Percentiles rank a stretch among this genome's conserved stretches.
Evolutionary conservation across 2,888 invertebrate species (phyloP).

Genomic region (Parasteatoda lunata): DNA sequence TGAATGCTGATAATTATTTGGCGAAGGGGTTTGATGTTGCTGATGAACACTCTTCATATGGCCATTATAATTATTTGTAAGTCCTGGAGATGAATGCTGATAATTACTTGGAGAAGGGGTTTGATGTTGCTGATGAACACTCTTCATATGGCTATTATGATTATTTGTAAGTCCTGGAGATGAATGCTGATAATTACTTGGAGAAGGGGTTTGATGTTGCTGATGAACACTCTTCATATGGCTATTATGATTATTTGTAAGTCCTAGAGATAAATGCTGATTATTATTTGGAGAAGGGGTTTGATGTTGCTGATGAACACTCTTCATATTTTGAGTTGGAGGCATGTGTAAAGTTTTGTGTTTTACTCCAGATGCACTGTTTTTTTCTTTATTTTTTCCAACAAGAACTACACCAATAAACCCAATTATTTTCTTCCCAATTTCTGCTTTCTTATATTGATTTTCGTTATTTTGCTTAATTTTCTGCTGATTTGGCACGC

Average conservation of each 20-base stretch:
- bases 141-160: no score
- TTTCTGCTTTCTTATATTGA: neutral
- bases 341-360: no score
- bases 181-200: neutral
- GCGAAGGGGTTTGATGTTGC: no score
- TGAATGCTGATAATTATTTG: no score
- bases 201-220: neutral
- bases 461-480: neutral
- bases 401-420: constrained; percentile 44
- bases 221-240: neutral
- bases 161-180: neutral
- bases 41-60: no score
- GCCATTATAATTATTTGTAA: no score
- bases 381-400: constrained; percentile 8
- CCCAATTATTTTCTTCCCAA: constrained; percentile 23
- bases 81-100: no score
- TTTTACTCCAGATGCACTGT: neutral
- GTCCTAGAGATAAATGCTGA: neutral
- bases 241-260: neutral
- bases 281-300: constrained; percentile 4
- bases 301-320: neutral
- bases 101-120: no score
- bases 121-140: no score
- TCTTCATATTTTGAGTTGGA: constrained; percentile 7
- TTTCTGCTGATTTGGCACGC: neutral